These are phyloP conservation scores for Eledone cirrhosa DNA, from an alignment of 2,888 invertebrate genomes.

Conservation along the genomic window DNA sequence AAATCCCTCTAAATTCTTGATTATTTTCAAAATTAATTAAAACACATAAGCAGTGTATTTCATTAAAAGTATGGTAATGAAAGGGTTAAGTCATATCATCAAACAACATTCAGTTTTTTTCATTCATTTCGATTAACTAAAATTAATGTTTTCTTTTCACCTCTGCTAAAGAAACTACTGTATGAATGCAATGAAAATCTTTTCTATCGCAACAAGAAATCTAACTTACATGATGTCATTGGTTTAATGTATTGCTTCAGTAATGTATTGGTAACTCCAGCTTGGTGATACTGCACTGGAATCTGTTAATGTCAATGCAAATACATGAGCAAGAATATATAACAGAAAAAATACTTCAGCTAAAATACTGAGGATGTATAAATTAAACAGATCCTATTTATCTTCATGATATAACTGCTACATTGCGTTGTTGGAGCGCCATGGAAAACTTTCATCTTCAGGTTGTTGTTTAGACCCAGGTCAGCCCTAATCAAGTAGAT, in stretches of 20 bases:
- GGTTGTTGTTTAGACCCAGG: neutral
- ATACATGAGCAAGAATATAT: conserved; percentile 9
- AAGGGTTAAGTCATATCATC: too few species aligned
- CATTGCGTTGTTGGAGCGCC: neutral
- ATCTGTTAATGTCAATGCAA: conserved; percentile 39
- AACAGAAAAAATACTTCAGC: neutral
- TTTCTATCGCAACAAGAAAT: neutral
- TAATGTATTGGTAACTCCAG: conserved; percentile 47
- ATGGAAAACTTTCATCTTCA: neutral
- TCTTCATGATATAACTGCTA: neutral
- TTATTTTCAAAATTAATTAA: too few species aligned
- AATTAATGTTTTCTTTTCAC: too few species aligned
- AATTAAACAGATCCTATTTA: neutral
- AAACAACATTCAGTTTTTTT: too few species aligned
- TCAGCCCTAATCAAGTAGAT: neutral
- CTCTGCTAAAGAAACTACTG: too few species aligned
- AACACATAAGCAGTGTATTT: too few species aligned
- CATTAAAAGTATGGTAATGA: too few species aligned
- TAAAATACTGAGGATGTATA: neutral
- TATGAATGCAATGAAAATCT: too few species aligned
- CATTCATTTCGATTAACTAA: too few species aligned
- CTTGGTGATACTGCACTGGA: conserved; percentile 54
- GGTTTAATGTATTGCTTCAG: conserved; percentile 51
- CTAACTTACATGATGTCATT: conserved; percentile 48
- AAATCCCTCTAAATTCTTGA: too few species aligned